These are phyloP conservation scores for Turritopsis dohrnii DNA, from an alignment of 30 jellyfish, hydroid and myxozoan species.

Conservation along the genomic window DNA sequence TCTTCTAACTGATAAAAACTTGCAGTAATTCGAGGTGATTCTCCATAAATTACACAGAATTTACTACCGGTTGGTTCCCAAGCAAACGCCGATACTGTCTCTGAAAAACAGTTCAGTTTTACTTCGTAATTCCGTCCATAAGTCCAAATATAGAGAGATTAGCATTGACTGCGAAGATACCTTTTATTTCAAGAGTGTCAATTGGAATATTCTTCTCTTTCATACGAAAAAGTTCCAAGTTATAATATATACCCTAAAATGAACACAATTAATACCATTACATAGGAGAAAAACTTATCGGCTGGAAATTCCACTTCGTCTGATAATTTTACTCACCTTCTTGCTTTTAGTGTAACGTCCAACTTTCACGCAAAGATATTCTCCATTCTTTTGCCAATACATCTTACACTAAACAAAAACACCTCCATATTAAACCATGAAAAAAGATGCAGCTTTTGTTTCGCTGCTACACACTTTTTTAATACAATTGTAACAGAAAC, in stretches of 20 bases:
- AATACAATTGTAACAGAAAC: too few relatives aligned
- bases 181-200: constrained; percentile 90
- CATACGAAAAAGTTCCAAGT: constrained; percentile 82
- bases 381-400: constrained; percentile 97
- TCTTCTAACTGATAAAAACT: constrained; percentile 81
- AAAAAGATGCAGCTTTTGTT: too few relatives aligned
- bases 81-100: constrained; percentile 75
- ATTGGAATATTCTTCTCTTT: constrained; percentile 82
- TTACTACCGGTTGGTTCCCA: constrained; percentile 98
- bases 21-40: constrained; percentile 72
- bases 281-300: neutral
- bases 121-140: too few relatives aligned
- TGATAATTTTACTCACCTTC: constrained; percentile 68
- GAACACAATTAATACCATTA: neutral
- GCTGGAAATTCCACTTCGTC: too few relatives aligned
- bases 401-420: constrained; percentile 60
- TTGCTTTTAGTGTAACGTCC: constrained; percentile 84
- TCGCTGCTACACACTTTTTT: too few relatives aligned
- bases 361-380: constrained; percentile 80
- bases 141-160: too few relatives aligned
- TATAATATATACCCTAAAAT: constrained; percentile 71
- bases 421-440: neutral
- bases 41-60: constrained; percentile 94
- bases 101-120: constrained; percentile 23
- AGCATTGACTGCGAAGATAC: constrained; percentile 12